These are phyloP conservation scores for Enteromius thamalakanensis DNA, from an alignment of 2,797 vertebrate species.

Conservation along the genomic window DNA sequence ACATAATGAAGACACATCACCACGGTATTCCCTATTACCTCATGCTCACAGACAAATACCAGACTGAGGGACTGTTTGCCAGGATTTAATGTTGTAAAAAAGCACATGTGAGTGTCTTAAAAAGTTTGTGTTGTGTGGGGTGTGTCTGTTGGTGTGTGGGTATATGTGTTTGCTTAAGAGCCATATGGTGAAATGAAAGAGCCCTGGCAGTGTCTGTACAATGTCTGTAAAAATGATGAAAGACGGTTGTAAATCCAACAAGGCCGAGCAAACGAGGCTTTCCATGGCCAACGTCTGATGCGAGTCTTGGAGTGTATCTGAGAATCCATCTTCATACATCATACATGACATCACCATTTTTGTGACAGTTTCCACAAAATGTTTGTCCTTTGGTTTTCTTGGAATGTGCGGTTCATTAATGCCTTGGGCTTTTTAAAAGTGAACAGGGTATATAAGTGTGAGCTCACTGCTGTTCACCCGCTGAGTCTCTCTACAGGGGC, in stretches of 20 bases:
- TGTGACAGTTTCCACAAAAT: constrained; percentile 27
- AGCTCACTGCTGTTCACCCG: constrained; percentile 30
- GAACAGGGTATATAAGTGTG: neutral
- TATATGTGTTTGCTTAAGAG: constrained; percentile 26
- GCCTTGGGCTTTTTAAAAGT: constrained; percentile 13
- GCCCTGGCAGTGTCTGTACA: constrained; percentile 18
- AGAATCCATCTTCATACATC: constrained; percentile 32
- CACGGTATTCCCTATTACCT: constrained; percentile 14
- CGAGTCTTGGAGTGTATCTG: constrained; percentile 19
- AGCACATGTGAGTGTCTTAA: constrained; percentile 10
- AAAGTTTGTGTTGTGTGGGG: constrained; percentile 12
- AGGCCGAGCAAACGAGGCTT: constrained; percentile 39
- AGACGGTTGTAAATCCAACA: constrained; percentile 38
- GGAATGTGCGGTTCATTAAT: constrained; percentile 24
- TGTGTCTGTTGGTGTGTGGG: constrained; percentile 8
- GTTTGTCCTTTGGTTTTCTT: constrained; percentile 28
- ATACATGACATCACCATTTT: constrained; percentile 29
- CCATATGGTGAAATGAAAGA: constrained; percentile 47
- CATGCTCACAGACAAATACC: constrained; percentile 42
- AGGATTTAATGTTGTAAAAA: constrained; percentile 26
- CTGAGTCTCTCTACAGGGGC: constrained; percentile 16
- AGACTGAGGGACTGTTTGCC: constrained; percentile 36
- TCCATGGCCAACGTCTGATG: constrained; percentile 14
- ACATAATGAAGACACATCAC: constrained; percentile 34
- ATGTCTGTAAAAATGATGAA: constrained; percentile 50